These are phyloP conservation scores for Drosophila nigrodunni DNA, from an alignment of 1,140 invertebrate species.

Conservation along the genomic window DNA sequence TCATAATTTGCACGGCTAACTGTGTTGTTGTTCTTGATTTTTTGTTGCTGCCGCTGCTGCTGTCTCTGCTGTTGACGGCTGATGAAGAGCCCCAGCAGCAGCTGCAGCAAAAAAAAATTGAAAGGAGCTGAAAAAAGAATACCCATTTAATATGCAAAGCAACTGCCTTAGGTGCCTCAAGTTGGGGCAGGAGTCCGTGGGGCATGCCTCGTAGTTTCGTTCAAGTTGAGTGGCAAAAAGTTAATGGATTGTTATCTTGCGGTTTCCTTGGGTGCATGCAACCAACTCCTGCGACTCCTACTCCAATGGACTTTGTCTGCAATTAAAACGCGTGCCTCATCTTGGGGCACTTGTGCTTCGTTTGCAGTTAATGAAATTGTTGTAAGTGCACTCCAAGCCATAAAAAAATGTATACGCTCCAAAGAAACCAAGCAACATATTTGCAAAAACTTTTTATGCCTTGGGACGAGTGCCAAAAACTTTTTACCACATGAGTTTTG, in stretches of 20 bases:
- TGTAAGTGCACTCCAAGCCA: conserved; percentile 48
- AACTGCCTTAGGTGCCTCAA: conserved; percentile 57
- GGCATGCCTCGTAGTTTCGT: conserved; percentile 41
- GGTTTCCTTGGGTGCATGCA: conserved; percentile 63
- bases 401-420: conserved; percentile 24
- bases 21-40: conserved; percentile 25
- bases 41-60: conserved; percentile 24
- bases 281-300: neutral
- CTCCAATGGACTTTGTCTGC: conserved; percentile 50
- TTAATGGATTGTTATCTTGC: conserved; percentile 82
- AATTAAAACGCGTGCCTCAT: conserved; percentile 62
- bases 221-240: conserved; percentile 75
- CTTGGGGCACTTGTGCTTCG: conserved; percentile 55
- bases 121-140: conserved; percentile 19
- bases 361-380: conserved; percentile 76
- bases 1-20: conserved; percentile 64
- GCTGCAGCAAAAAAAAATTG: conserved; percentile 13
- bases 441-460: conserved; percentile 36
- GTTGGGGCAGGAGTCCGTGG: neutral
- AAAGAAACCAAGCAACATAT: conserved; percentile 18
- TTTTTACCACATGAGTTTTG: conserved; percentile 43
- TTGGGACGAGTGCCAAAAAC: conserved; percentile 18
- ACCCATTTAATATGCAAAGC: conserved; percentile 55
- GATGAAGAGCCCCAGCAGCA: conserved; percentile 65
- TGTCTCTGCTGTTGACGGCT: conserved; percentile 56